Conservation (phyloP, 2,797 vertebrate genomes). For the Bradypodion pumilum region DNA sequence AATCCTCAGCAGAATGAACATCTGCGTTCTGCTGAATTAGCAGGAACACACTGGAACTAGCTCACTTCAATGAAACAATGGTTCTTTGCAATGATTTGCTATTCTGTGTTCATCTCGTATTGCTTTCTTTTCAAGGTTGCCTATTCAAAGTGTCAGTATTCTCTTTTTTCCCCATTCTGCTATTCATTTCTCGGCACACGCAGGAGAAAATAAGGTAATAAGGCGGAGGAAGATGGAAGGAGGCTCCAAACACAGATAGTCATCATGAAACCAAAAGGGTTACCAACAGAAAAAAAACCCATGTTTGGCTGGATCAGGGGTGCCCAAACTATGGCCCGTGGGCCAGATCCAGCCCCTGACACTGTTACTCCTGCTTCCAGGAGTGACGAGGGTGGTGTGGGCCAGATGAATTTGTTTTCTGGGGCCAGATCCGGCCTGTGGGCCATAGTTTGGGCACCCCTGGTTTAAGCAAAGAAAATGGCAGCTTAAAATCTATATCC, state of each 20-base stretch:
- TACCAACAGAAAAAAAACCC: neutral
- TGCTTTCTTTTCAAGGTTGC: neutral
- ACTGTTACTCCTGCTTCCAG: no score
- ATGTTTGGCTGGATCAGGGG: no score
- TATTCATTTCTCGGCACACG: neutral
- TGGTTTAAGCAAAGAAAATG: no score
- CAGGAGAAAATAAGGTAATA: neutral
- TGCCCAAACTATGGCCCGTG: no score
- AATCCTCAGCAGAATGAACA: neutral
- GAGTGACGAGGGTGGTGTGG: no score
- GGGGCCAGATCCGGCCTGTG: no score
- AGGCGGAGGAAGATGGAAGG: neutral
- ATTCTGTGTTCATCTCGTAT: neutral
- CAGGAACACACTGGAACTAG: constrained; percentile 5
- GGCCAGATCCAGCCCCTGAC: no score
- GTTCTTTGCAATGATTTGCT: neutral
- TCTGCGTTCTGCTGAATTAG: constrained; percentile 1
- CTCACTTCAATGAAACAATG: constrained; percentile 4
- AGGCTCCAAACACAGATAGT: neutral
- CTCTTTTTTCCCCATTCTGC: neutral
- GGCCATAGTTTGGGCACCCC: no score
- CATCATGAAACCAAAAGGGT: neutral
- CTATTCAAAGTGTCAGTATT: neutral
- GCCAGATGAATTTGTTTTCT: no score
- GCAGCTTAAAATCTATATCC: no score